Evolutionary conservation across 1,140 invertebrate species (phyloP).

Genomic region (Acromyrmex echinatior): DNA sequence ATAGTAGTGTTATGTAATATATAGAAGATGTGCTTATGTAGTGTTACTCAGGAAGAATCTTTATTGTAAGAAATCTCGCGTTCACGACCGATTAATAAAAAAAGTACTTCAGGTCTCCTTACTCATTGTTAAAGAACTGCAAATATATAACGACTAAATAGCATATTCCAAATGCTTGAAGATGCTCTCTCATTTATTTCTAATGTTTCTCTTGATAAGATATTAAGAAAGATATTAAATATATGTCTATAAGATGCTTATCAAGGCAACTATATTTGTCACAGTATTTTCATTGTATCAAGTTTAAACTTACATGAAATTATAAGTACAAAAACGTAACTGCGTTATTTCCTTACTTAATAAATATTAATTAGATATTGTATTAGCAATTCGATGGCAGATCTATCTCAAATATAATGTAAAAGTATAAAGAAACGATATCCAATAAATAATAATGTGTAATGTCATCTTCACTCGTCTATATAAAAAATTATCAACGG

Average conservation of each 20-base stretch:
- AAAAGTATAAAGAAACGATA: neutral
- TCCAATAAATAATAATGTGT: slow-evolving; percentile 21
- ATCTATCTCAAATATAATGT: neutral
- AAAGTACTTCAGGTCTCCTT: neutral
- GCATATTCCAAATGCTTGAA: neutral
- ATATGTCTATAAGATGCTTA: neutral
- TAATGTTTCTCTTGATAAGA: neutral
- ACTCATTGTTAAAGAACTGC: neutral
- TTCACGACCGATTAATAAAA: slow-evolving; percentile 23
- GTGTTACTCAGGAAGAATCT: slow-evolving; percentile 67
- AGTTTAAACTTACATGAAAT: neutral
- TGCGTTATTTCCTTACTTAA: neutral
- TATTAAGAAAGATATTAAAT: too few relatives aligned
- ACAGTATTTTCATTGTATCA: neutral
- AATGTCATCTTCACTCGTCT: neutral
- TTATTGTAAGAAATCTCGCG: slow-evolving; percentile 52
- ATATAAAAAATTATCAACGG: slow-evolving; percentile 13
- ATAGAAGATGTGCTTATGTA: slow-evolving; percentile 10
- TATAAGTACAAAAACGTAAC: neutral
- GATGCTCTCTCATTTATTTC: neutral
- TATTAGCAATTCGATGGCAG: neutral
- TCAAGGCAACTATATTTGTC: neutral
- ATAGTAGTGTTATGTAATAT: slow-evolving; percentile 32
- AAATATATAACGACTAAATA: slow-evolving; percentile 38
- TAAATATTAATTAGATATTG: neutral